Percentiles rank a stretch among this genome's conserved stretches.
phyloP scores from a whole-genome alignment of 2,797 vertebrate species.

The Rhyacichthys aspro region DNA sequence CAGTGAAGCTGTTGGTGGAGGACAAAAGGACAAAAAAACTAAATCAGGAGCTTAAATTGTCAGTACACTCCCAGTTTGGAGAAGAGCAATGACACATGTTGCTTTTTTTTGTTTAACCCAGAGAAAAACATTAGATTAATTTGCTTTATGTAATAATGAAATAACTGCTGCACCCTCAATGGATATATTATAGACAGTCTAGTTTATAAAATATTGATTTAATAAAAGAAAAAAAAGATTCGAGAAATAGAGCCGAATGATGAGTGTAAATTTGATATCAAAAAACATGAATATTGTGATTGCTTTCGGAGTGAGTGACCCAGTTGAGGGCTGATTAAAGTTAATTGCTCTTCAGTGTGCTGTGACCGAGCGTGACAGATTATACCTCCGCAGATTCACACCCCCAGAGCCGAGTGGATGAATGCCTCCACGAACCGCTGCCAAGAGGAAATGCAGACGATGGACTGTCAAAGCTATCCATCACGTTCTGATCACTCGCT shows the following conservation, averaged over 20 bases:
- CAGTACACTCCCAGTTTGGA: too few relatives aligned
- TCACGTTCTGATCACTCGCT: conserved; percentile 62
- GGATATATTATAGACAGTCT: neutral
- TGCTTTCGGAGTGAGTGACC: conserved; percentile 64
- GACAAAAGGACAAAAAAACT: too few relatives aligned
- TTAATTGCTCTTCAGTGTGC: conserved; percentile 65
- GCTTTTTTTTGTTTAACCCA: too few relatives aligned
- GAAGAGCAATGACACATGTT: too few relatives aligned
- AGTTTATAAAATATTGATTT: neutral
- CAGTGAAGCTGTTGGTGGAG: too few relatives aligned
- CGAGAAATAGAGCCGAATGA: conserved; percentile 8
- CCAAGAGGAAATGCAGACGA: conserved; percentile 43
- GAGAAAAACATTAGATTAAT: too few relatives aligned
- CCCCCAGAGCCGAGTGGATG: conserved; percentile 36
- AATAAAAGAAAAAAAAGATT: conserved; percentile 28
- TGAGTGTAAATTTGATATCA: conserved; percentile 39
- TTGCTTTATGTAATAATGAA: too few relatives aligned
- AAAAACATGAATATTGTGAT: conserved; percentile 54
- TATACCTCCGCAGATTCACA: conserved; percentile 42
- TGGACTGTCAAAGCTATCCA: conserved; percentile 62
- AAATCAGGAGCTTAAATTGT: too few relatives aligned
- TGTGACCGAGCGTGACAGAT: conserved; percentile 59
- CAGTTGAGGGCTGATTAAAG: conserved; percentile 60
- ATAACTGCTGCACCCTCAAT: neutral
- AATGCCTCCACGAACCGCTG: conserved; percentile 47